A percentile compares a stretch with the other conserved stretches of the same genome.
phyloP scores from a whole-genome alignment of 2,113 vertebrate species.

The Dendrocopos noguchii region DNA sequence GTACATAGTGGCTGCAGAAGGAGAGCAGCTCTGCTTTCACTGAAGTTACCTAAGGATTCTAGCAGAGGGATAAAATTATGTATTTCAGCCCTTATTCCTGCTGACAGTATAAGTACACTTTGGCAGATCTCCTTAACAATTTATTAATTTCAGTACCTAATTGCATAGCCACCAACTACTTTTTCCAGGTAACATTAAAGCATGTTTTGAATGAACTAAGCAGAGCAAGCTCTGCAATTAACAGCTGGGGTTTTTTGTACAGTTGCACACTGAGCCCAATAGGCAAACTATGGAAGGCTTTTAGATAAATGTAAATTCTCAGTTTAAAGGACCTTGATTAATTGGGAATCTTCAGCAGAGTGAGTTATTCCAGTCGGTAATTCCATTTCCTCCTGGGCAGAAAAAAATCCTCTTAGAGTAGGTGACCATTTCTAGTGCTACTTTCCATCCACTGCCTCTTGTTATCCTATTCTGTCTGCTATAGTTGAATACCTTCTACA shows the following conservation, averaged over 20 bases:
- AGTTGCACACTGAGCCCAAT: not conserved
- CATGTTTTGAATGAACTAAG: not conserved
- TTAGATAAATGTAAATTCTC: not conserved
- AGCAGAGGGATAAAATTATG: not conserved
- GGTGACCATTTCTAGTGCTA: not conserved
- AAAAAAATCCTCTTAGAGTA: not conserved
- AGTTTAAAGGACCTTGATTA: not conserved
- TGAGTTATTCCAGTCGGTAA: not conserved
- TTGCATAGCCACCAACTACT: not conserved
- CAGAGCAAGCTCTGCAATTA: not conserved
- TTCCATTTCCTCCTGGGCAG: not conserved
- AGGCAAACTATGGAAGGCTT: not conserved
- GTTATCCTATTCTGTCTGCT: not conserved
- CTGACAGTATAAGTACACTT: not conserved
- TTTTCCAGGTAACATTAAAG: not conserved
- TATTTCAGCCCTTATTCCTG: not conserved
- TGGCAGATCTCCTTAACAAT: not conserved
- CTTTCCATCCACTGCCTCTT: not conserved
- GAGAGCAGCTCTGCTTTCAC: not conserved
- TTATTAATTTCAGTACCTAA: constrained; percentile 3
- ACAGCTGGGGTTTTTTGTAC: not conserved
- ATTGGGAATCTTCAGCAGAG: not conserved
- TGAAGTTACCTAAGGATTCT: not conserved
- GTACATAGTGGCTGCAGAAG: not conserved
- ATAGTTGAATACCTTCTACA: not conserved